Base-by-base conservation (phyloP, 2,888 invertebrate species). In the Euzetes globulus region DNA sequence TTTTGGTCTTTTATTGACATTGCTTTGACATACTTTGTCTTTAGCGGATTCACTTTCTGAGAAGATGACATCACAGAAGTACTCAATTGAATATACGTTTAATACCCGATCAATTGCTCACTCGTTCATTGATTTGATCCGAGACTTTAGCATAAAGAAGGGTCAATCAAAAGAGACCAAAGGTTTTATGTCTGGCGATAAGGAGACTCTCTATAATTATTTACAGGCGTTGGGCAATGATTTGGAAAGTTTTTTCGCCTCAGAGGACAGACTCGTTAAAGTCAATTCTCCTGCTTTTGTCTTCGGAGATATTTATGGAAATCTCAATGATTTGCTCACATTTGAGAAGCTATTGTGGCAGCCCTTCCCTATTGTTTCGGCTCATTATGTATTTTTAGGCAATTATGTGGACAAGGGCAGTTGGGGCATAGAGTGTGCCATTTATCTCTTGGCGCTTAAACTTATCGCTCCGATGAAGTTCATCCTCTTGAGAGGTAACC, bases 371-470 rank as follows among this genome's bases (percentile, higher is more conserved):
- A 84, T 86, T 63, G 86, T 87, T 13, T 88, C 90, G 0, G 86
- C 87, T 4, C 85, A 85, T 19, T 83, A 90, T 75, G 83, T 91
- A 11, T 90, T 90, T 82, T 85, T 91, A 0, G 91, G 91, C 0
- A 90, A 91, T 83, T 91, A 88, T 82, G 90, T 91, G 27, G 91
- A 91, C 82, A 84, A 90, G 76, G 91, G 91, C 1, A 83, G 85
- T 19, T 86, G 85, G 81, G 88, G 90, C 76, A 80, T 88, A 0
- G 90, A 91, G 71, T 75, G 60, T 58, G 55, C 47, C 25, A 25
- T 71, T 0, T 90, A 90, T 80, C 82, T 91, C 73, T 85, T 91
- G 77, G 86, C 89, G 1, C 88, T 89, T 79, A 91, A 91, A 82
- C 80, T 89, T 68, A 86, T 89, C 80, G 85, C 87, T 0, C 89